Evolutionary conservation across 53 echinoderm and acorn worm genomes (phyloP), one percentile per base, ranked within the genome.

Genomic region (Echinarachnius parma): DNA sequence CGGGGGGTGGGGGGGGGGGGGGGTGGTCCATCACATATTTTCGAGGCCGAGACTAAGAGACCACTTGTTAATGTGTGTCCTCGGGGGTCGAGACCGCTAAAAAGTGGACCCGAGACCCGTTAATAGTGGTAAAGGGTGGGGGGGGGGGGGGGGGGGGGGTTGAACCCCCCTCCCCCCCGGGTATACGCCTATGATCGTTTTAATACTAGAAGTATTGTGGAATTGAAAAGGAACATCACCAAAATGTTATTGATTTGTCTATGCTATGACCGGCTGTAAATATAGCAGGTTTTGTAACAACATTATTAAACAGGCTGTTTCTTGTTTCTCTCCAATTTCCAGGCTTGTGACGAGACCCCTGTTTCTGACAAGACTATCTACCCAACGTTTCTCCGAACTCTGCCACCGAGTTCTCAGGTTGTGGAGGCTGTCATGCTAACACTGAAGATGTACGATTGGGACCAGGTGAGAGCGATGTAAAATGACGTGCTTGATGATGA

Each of bases 341-440:
- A 96, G 96, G 80, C 57, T 31, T 96, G 96, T 68, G 91, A 91
- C 30, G 96, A 96, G 53, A 77, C 68, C 10, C 85, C 63, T 13
- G 87, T 96, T 9, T 96, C 96, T 2, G 77, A 96, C 75, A 96
- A 96, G 39, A 21, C 48, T 7, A 35, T 88, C 29, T 96, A 92
- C 62, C 90, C 90, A 47, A 91, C 86, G 37, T 96, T 83, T 50
- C 62, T 87, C 1, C 67, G 96, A 23, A 82, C 82, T 11, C 48
- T 87, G 22, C 96, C 96, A 30, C 82, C 91, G 4, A 82, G 80
- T n/a, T 66, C 63, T 21, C 81, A 88, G 47, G 63, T 84, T 28
- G 87, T 85, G 0, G 77, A 87, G 22, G 77, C 84, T 3, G 4
- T 96, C 28, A 4, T 91, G 39, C 54, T 76, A 3, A 82, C 87